phyloP scores from a whole-genome alignment of 2,797 vertebrate species.

The Halcyon badia region DNA sequence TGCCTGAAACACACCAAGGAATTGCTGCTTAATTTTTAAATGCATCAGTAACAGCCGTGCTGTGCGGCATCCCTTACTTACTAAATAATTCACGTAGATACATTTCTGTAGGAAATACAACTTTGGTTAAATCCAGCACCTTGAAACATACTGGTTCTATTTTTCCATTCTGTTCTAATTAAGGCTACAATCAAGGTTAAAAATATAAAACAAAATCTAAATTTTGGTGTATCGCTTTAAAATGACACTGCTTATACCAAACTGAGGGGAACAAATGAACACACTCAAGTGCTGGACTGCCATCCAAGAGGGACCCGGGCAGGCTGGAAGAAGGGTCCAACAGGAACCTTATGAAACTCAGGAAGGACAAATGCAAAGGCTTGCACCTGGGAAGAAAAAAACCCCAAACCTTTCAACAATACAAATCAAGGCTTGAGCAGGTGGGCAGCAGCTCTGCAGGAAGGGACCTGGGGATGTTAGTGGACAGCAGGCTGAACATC shows the following conservation, averaged over 20 bases:
- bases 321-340: not conserved
- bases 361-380: not conserved
- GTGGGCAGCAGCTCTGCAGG: not conserved
- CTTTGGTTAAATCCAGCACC: not conserved
- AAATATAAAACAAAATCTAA: not conserved
- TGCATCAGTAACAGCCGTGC: not conserved
- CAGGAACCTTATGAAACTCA: not conserved
- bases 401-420: not conserved
- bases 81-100: not conserved
- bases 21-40: slow-evolving; percentile 16
- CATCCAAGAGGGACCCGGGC: not conserved
- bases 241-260: not conserved
- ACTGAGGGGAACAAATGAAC: not conserved
- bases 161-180: not conserved
- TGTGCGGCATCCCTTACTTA: not conserved
- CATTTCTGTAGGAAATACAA: not conserved
- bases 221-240: not conserved
- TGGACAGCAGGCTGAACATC: not conserved
- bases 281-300: not conserved
- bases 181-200: not conserved
- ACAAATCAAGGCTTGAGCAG: not conserved
- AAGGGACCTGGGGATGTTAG: not conserved
- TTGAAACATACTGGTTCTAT: not conserved
- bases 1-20: slow-evolving; percentile 62
- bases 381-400: not conserved